phyloP scores from a whole-genome alignment of 2,888 invertebrate genomes.

The Andrena bicolor region DNA sequence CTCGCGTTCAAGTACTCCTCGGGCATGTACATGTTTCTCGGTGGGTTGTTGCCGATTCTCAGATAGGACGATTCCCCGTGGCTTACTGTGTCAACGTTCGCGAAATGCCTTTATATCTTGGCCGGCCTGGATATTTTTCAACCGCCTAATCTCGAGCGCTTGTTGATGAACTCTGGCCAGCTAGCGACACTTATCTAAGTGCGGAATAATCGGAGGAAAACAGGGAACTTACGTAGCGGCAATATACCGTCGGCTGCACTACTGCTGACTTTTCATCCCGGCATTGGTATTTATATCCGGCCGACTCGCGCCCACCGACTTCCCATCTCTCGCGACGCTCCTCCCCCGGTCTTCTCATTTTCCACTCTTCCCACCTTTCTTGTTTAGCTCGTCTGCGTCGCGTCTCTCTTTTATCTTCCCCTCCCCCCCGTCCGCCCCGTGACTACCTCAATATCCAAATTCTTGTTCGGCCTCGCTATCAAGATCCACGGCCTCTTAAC shows the following conservation, averaged over 20 bases:
- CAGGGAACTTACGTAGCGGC: neutral
- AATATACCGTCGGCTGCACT: constrained; percentile 63
- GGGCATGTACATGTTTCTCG: constrained; percentile 73
- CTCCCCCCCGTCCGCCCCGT: constrained; percentile 14
- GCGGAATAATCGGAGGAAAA: neutral
- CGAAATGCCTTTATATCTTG: too few relatives aligned
- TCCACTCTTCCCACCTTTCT: constrained; percentile 13
- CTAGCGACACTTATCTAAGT: too few relatives aligned
- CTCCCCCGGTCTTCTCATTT: constrained; percentile 10
- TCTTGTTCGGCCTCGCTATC: constrained; percentile 47
- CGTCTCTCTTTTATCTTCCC: constrained; percentile 16
- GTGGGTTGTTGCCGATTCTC: too few relatives aligned
- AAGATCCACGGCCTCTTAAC: neutral
- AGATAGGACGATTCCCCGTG: too few relatives aligned
- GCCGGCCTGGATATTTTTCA: too few relatives aligned
- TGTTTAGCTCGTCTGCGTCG: neutral
- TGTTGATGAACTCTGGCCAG: too few relatives aligned
- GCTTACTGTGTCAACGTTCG: too few relatives aligned
- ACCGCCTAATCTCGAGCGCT: too few relatives aligned
- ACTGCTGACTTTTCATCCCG: constrained; percentile 73
- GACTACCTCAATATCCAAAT: constrained; percentile 64
- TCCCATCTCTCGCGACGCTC: constrained; percentile 44
- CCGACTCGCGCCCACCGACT: constrained; percentile 59
- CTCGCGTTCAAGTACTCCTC: constrained; percentile 88
- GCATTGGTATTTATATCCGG: constrained; percentile 73